These are phyloP conservation scores for Scolopax rusticola DNA, from an alignment of 2,797 vertebrate genomes.

Conservation along the genomic window DNA sequence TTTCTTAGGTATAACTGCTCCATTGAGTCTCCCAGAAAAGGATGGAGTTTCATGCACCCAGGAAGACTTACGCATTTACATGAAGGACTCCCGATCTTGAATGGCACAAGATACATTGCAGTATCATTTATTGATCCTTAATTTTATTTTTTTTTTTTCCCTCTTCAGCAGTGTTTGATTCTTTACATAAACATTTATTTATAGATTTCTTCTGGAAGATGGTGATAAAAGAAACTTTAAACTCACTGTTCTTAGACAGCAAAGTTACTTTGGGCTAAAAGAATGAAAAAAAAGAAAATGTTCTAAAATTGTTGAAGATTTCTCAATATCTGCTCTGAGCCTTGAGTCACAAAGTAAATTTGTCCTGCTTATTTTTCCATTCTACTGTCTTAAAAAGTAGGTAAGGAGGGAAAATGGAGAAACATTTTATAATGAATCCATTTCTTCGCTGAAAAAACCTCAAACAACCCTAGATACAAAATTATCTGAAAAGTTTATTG, in stretches of 20 bases:
- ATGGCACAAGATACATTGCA: constrained; percentile 96
- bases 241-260: constrained; percentile 54
- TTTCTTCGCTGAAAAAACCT: background rate
- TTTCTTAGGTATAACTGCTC: constrained; percentile 98
- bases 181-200: constrained; percentile 69
- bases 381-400: constrained; percentile 19
- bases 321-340: constrained; percentile 80
- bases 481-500: background rate
- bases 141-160: constrained; percentile 23
- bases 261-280: constrained; percentile 69
- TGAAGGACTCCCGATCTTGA: constrained; percentile 95
- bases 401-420: constrained; percentile 27
- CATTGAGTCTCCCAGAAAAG: constrained; percentile 93
- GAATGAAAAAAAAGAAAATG: constrained; percentile 33
- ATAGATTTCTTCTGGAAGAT: constrained; percentile 74
- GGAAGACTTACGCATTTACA: constrained; percentile 96
- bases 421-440: background rate
- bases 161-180: constrained; percentile 35
- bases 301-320: constrained; percentile 54
- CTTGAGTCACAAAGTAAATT: constrained; percentile 69
- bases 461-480: background rate
- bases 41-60: constrained; percentile 99
- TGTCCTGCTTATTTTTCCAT: constrained; percentile 65
- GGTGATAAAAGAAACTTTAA: constrained; percentile 69
- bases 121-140: constrained; percentile 97